Evolutionary conservation across 2,797 vertebrate species (phyloP).

Genomic region (Astyanax mexicanus): DNA sequence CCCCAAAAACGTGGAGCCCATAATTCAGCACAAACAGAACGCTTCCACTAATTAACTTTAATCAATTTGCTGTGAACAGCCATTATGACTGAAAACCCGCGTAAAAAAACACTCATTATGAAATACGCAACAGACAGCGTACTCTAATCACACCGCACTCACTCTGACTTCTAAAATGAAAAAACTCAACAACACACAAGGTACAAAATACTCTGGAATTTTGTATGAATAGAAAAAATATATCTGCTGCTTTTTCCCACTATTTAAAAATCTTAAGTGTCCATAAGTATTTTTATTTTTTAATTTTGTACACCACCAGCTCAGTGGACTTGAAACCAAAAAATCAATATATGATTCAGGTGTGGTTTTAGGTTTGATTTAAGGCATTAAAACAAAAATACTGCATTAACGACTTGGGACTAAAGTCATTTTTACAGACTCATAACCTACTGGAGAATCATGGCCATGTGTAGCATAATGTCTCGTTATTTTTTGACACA

Average conservation of each 20-base stretch:
- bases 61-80: constrained; percentile 35
- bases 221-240: neutral
- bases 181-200: neutral
- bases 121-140: constrained; percentile 10
- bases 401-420: no score
- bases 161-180: constrained; percentile 14
- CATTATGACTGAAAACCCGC: constrained; percentile 27
- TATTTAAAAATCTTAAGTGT: no score
- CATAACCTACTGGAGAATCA: no score
- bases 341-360: no score
- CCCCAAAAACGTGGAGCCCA: neutral
- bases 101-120: constrained; percentile 35
- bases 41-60: constrained; percentile 28
- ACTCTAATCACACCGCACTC: neutral
- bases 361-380: no score
- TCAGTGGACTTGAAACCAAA: no score
- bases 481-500: no score
- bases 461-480: no score
- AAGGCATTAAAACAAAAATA: no score
- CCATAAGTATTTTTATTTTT: no score
- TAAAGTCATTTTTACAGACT: no score
- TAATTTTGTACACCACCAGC: no score
- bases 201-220: neutral
- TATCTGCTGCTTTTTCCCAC: neutral
- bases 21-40: constrained; percentile 27